Evolutionary conservation across 2,888 invertebrate species (phyloP), one percentile per base, ranked within the genome.

Genomic region (Cartodere bifasciata): DNA sequence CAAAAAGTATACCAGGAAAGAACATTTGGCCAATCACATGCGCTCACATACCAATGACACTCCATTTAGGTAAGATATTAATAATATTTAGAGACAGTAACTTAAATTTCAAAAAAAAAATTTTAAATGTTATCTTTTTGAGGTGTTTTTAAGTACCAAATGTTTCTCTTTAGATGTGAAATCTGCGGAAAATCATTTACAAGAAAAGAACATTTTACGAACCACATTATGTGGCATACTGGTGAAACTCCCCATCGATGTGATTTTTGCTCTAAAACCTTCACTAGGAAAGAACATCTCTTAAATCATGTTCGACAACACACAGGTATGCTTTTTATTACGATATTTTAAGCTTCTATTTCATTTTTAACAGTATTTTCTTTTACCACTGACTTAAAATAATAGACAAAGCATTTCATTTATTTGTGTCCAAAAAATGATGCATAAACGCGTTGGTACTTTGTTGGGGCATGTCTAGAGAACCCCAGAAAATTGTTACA

Each of bases 211-310:
- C 85, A 86, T 63, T 84, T 83, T 67, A 82, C 80, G 72, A 84
- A 84, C 67, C 84, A 85, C 65, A 83, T 85, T 59, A 69, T 85
- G 72, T 84, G 84, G 84, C 84, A 85, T 60, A 83, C 84, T 2
- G 54, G 79, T 25, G 82, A 80, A 55, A 79, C 80, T 2, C 80
- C 80, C 12, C 80, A 80, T 54, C 72, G 80, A 25, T 81, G 81
- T 52, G 79, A 80, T 53, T 80, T 79, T 59, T 81, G 81, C 54
- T 78, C 79, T 13, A 80, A 81, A 57, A 79, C 80, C 4, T 81
- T 81, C 56, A 80, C 80, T 1, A 68, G 80, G 42, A 80, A 81
- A 53, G 80, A 81, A 56, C 80, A 81, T 55, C 62, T 81, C 29
- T 54, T 81, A 46, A 81, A 81, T 55, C 81, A 81, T 58, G 82